Evolutionary conservation across 2,888 invertebrate genomes (phyloP).

Genomic region (Norana najaformis): DNA sequence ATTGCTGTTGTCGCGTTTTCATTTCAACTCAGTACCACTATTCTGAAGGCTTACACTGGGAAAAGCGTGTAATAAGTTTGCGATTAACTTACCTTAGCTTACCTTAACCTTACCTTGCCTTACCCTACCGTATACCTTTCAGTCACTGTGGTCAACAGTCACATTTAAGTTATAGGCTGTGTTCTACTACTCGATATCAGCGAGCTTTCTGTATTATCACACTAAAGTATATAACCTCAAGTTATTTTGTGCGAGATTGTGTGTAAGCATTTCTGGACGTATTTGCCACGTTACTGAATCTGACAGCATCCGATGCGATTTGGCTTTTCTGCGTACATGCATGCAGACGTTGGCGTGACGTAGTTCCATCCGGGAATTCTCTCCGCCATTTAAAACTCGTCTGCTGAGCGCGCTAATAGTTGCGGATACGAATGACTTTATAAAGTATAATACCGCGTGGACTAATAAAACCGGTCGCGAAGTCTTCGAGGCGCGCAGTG

Average conservation of each 20-base stretch:
- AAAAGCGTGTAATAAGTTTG: too few relatives aligned
- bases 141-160: too few relatives aligned
- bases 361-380: neutral
- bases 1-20: too few relatives aligned
- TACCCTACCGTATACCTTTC: too few relatives aligned
- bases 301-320: conserved; percentile 7
- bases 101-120: too few relatives aligned
- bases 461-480: neutral
- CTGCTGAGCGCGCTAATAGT: neutral
- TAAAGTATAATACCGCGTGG: conserved; percentile 7
- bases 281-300: neutral
- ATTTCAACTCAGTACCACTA: too few relatives aligned
- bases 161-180: too few relatives aligned
- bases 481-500: neutral
- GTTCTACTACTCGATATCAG: too few relatives aligned
- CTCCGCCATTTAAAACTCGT: conserved; percentile 7
- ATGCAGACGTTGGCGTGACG: conserved; percentile 3
- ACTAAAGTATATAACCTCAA: neutral
- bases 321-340: neutral
- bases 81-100: too few relatives aligned
- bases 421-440: conserved; percentile 13
- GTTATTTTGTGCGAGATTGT: neutral
- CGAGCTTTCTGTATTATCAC: neutral
- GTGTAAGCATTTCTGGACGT: neutral
- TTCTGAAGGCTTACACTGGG: too few relatives aligned